Base-by-base conservation (phyloP, 2,888 invertebrate genomes). In the Brachypalpus laphriformis region DNA sequence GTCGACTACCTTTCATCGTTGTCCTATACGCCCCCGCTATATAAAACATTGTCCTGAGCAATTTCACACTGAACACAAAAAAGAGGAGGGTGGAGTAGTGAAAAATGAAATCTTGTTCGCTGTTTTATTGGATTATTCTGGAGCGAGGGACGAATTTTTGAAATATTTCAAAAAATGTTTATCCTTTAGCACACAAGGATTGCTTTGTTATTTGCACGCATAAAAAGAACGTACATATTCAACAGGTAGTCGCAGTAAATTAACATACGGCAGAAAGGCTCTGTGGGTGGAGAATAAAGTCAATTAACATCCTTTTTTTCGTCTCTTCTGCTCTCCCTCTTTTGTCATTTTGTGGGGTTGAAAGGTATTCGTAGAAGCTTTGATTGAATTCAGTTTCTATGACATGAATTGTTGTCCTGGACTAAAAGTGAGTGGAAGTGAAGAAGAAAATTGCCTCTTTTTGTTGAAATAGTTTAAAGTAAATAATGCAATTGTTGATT, bases 401-500 rank as follows among this genome's bases (percentile, higher is more conserved):
- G 40, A 72, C 47, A 22, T 49, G 49, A 40, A 25, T 47, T 34
- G 70, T 31, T 22, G 14, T 40, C 57, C 57, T 40, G 11, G n/a
- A 3, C 6, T 34, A 20, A 20, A 25, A 18, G 31, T 1, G 49
- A 49, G 9, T 37, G 9, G 42, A 25, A 47, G 7, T 28, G 47
- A 42, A 8, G 49, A 9, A 61, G 42, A 42, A 61, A 68, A 61
- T 51, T 42, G 68, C 22, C 34, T 61, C 42, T 34, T 61, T 61
- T 42, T 70, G 61, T 54, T 34, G 54, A 61, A 76, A 42, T 42
- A 59, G 68, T 42, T 51, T 9, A 25, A 51, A 68, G 76, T 42
- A 42, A 65, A 77, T 77, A 51, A 68, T 77, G 59, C 49, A 68
- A 68, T 76, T 77, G 68, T 77, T 51, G 59, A 68, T 34, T 65